Base-by-base conservation (phyloP, 2,113 vertebrate species). In the Crotalus helleri region DNA sequence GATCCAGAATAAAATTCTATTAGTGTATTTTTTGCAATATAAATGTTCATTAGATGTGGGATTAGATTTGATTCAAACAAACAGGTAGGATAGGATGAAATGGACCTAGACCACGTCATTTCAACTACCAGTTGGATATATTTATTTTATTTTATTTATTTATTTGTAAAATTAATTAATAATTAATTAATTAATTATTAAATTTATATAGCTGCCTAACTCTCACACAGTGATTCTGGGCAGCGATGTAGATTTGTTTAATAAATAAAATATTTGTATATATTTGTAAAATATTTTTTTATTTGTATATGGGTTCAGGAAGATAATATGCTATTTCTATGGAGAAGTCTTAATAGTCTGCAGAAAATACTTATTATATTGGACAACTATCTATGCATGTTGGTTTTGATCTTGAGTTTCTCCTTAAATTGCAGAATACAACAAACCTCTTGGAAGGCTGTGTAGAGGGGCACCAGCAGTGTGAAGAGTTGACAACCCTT, bases 391-490 rank as follows among this genome's bases (percentile, higher is more conserved):
- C 15, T 74, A 46, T 90, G 19, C 46, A 9, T 87, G 46, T 23
- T 92, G 2, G 11, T 46, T 93, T 54, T 93, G 23, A 74, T 58
- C 33, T 81, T 81, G 6, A 33, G 29, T 69, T 81, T 44, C 19
- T 54, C 26, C 85, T 96, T 96, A 93, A 1, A 93, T 97, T 97
- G 49, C 95, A 98, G 97, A 95, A 90, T 91, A 93, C 96, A 12
- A 94, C 96, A 87, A 94, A 97, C 92, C 97, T 96, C 0, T 85
- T 97, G 93, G 96, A 97, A 95, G 94, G 85, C 24, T 96, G 81
- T 0, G 96, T 95, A 93, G 94, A 97, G 81, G 97, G 97, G 39
- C 96, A 97, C 9, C 93, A 94, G 7, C 90, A 91, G 23, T 97
- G 96, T 94, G 96, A 97, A 93, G 93, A 94, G 90, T 81, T 96